A percentile compares a stretch with the other conserved stretches of the same genome.
Evolutionary conservation across 1,140 invertebrate species (phyloP).

Genomic region (Neodiprion virginianus): DNA sequence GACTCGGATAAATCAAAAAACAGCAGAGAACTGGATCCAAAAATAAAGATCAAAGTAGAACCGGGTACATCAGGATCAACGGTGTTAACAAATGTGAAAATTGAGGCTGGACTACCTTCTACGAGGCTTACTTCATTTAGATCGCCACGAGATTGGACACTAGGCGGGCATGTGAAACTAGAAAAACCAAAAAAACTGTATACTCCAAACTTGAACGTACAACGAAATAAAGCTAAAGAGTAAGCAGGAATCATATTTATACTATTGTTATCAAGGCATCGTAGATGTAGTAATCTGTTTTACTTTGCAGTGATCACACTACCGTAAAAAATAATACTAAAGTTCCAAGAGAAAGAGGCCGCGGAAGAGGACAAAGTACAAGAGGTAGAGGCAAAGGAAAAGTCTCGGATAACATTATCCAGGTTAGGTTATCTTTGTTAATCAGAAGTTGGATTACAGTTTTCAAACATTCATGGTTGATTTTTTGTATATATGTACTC

Average conservation of each 20-base stretch:
- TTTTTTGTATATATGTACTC: slow-evolving; percentile 20
- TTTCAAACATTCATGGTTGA: neutral
- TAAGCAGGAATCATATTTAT: slow-evolving; percentile 31
- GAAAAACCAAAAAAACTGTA: slow-evolving; percentile 53
- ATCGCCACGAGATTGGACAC: slow-evolving; percentile 49
- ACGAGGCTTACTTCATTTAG: slow-evolving; percentile 54
- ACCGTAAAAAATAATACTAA: slow-evolving; percentile 31
- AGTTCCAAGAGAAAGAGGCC: slow-evolving; percentile 23
- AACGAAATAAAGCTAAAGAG: slow-evolving; percentile 54
- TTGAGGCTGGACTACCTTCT: slow-evolving; percentile 38
- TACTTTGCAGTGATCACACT: slow-evolving; percentile 38
- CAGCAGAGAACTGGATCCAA: neutral
- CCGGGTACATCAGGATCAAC: slow-evolving; percentile 25
- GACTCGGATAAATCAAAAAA: slow-evolving; percentile 3
- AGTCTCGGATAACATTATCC: slow-evolving; percentile 41
- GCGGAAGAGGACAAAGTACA: slow-evolving; percentile 34
- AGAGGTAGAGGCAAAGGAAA: slow-evolving; percentile 32
- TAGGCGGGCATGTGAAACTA: slow-evolving; percentile 49
- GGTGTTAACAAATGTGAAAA: slow-evolving; percentile 35
- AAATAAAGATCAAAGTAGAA: slow-evolving; percentile 30
- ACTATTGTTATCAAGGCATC: neutral
- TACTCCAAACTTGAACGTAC: slow-evolving; percentile 54
- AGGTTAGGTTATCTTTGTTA: slow-evolving; percentile 32
- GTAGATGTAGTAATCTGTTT: neutral
- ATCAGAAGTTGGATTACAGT: neutral